Base-by-base conservation (phyloP, 2,888 invertebrate genomes). In the Meghimatium bilineatum region DNA sequence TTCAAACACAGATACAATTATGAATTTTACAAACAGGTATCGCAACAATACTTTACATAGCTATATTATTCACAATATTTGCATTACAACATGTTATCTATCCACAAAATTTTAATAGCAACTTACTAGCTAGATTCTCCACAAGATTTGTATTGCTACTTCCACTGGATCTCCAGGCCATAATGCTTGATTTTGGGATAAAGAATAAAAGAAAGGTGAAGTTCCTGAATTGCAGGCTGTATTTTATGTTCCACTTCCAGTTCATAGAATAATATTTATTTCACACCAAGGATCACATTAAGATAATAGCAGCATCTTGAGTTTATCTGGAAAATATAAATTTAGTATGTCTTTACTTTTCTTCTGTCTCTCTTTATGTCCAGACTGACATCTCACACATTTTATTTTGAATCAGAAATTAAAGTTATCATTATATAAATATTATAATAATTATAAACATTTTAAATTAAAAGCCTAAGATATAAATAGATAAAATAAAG, bases 121-220 rank as follows among this genome's bases (percentile, higher is more conserved):
- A 86, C 89, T 87, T 89, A 91, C 91, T 87, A 36, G 88, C 87
- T 69, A 92, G 84, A 74, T 92, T 92, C 38, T 91, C 90, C 36
- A 92, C 88, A 12, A 92, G 88, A 75, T 92, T 89, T 17, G 87
- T 79, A 85, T 92, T 90, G 85, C 81, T 89, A 69, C 82, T 90
- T 32, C 91, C 91, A 88, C 91, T 91, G 34, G 91, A 92, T 79
- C 90, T 84, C 91, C 91, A 92, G 29, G 91, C 91, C 91, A 92
- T 91, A 26, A 81, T 86, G 29, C 71, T 56, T 72, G 67, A 44
- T 63, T 79, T 82, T 44, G 80, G 44, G 12, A 87, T n/a, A 63
- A 84, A n/a, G 20, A 69, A 71, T 32, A 85, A 72, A 3, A 87
- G 44, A 76, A 84, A 84, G 14, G 82, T 82, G 44, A 86, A 29